Evolutionary conservation across 2,797 vertebrate species (phyloP), one percentile per base, ranked within the genome.

Genomic region (Hirundo rustica): DNA sequence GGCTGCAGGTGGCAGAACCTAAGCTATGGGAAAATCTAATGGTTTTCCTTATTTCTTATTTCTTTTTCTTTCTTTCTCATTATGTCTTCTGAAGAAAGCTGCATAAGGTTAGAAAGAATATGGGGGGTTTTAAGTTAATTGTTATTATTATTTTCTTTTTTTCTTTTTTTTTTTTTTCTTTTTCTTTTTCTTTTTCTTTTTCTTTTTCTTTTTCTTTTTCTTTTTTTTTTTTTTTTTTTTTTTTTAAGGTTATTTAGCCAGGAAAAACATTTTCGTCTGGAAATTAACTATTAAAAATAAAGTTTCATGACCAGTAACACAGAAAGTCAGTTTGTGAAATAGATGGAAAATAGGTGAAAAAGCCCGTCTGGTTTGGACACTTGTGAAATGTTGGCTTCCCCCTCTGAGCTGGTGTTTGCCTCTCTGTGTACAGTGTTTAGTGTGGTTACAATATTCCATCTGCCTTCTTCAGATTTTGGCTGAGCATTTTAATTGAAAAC

Each of bases 401-500:
- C 2, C 13, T 36, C 32, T 44, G 36, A 53, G 36, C 16, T 65
- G 45, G 1, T 26, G 20, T 80, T 53, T 44, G 9, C 16, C 14
- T 38, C 32, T 57, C 47, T 42, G 8, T 5, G 21, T 20, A 25
- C 42, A 57, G 32, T 30, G 6, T 79, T 79, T 42, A 62, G 32
- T 44, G 80, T 44, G 42, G 38, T 74, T 65, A 0, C 8, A 92
- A 71, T 64, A 84, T 84, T 88, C 65, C 83, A 79, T 86, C 84
- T 92, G 74, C 61, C 18, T 70, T 66, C 45, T 44, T 54, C 65
- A 68, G 54, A 26, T 68, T 91, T 93, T 92, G 78, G 53, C 86
- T 88, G 66, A 91, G 47, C 5, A 45, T 74, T 89, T 89, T 87
- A 89, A 94, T 72, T 92, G 75, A 92, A 96, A 96, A n/a, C 3